Conservation (phyloP, 2,113 vertebrate species). For the Apodemus sylvaticus region DNA sequence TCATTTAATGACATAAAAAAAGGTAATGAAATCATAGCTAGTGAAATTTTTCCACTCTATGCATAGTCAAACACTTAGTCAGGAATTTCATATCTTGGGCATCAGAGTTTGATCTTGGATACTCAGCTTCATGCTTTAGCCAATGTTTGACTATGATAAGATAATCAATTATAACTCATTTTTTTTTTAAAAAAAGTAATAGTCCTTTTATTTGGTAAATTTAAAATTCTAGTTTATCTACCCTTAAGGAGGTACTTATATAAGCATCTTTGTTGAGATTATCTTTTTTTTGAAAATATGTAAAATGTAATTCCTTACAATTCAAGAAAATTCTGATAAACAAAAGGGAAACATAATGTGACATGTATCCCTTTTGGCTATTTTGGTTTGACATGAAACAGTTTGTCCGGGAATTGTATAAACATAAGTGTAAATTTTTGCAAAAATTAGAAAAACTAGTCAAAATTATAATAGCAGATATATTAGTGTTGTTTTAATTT, state of each 20-base stretch:
- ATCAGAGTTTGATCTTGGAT: slow-evolving; percentile 19
- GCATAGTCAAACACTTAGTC: background rate
- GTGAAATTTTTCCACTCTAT: slow-evolving; percentile 2
- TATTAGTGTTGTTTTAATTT: background rate
- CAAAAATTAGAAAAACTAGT: slow-evolving; percentile 35
- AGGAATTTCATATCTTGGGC: background rate
- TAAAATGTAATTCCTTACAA: slow-evolving; percentile 1
- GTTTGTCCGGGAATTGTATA: background rate
- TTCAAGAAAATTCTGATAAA: background rate
- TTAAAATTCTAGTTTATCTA: background rate
- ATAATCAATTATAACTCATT: background rate
- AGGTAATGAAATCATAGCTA: background rate
- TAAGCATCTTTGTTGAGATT: background rate
- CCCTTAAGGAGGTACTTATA: background rate
- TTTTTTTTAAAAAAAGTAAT: too few relatives aligned
- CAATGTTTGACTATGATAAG: slow-evolving; percentile 1
- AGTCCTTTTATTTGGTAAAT: background rate
- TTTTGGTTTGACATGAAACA: slow-evolving; percentile 7
- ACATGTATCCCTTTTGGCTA: background rate
- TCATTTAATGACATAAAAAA: background rate
- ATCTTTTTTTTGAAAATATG: background rate
- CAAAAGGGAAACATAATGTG: too few relatives aligned
- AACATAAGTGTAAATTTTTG: background rate
- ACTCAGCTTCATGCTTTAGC: background rate
- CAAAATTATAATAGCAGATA: background rate